Conservation (phyloP, 2,888 invertebrate species). For the Monoplex corrugatus region DNA sequence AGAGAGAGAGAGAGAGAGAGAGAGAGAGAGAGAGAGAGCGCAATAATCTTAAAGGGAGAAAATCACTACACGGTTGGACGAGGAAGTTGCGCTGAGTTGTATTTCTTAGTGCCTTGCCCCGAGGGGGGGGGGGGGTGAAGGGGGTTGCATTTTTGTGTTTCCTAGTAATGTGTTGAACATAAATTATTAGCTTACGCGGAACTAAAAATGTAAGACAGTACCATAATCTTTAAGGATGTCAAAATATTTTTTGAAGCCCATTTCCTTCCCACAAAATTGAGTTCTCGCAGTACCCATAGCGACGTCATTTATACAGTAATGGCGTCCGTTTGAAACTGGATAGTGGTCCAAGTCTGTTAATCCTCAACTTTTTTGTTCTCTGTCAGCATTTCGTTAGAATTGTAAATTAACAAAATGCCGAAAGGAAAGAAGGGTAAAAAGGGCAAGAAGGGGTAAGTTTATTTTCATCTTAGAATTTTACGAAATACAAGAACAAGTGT, state of each 20-base stretch:
- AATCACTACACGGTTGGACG: no score
- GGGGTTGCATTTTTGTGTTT: background rate
- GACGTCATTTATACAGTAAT: background rate
- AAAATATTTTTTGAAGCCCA: background rate
- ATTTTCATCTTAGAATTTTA: no score
- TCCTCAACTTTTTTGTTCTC: background rate
- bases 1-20: no score
- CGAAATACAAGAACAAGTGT: no score
- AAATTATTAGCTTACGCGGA: no score
- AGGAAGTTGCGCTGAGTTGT: no score
- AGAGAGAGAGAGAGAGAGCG: no score
- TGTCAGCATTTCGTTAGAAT: background rate
- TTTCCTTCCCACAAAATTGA: background rate
- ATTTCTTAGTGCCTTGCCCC: no score
- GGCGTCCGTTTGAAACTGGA: background rate
- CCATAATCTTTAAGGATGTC: background rate
- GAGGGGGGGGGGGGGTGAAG: background rate
- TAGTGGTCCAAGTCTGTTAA: background rate
- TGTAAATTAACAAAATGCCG: background rate
- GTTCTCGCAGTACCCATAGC: background rate
- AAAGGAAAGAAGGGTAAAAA: slow-evolving; percentile 1
- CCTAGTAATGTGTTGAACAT: background rate
- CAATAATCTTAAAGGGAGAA: no score
- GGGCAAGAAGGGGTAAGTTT: slow-evolving; percentile 11
- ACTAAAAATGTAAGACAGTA: background rate